Conservation (phyloP, 2,113 vertebrate species). For the Ctenodactylus gundi region DNA sequence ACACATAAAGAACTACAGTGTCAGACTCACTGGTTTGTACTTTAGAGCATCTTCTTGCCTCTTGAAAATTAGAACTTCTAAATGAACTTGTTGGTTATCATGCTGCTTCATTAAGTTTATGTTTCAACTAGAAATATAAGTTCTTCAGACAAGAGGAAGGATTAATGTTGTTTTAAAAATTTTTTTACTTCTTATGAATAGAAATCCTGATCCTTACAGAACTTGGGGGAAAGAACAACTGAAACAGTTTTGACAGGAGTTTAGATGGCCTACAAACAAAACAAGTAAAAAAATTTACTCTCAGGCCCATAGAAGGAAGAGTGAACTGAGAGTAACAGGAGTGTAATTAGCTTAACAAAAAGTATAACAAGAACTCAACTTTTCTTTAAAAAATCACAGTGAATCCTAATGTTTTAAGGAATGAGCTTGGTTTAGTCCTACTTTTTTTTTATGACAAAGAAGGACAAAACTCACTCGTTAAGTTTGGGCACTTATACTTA, state of each 20-base stretch:
- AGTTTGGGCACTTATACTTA: not conserved
- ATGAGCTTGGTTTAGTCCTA: not conserved
- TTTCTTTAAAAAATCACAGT: constrained; percentile 39
- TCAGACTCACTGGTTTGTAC: not conserved
- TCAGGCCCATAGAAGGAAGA: not conserved
- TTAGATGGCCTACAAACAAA: not conserved
- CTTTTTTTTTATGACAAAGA: not conserved
- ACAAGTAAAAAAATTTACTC: not conserved
- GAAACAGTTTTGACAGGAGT: not conserved
- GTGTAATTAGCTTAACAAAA: not conserved
- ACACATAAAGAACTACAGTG: not conserved
- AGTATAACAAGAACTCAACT: not conserved
- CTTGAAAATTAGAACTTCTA: constrained; percentile 23
- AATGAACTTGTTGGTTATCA: not conserved
- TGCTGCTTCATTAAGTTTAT: not conserved
- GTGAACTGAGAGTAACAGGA: not conserved
- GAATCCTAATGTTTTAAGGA: constrained; percentile 17
- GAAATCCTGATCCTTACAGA: not conserved
- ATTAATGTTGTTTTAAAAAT: constrained; percentile 22
- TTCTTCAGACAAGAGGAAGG: constrained; percentile 6
- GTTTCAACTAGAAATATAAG: constrained; percentile 19
- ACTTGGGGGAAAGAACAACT: not conserved
- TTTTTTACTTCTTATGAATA: not conserved
- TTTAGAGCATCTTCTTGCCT: not conserved
- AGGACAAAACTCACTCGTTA: constrained; percentile 17